Conservation (phyloP, 2,113 vertebrate species). For the Indicator maculatus region DNA sequence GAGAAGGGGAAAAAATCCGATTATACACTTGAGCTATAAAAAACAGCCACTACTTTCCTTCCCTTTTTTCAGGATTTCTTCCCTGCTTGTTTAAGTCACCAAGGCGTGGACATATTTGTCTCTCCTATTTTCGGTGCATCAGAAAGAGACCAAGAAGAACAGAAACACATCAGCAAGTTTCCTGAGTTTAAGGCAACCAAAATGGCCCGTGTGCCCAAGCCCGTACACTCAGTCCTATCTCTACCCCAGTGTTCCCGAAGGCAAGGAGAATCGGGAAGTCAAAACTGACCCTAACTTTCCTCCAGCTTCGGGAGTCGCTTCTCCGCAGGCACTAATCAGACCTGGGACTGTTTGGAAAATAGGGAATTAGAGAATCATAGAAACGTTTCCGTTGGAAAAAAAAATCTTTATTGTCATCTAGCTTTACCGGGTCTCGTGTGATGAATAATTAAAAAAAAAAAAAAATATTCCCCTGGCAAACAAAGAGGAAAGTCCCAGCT, state of each 20-base stretch:
- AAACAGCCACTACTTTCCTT: constrained; percentile 13
- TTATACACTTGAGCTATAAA: constrained; percentile 41
- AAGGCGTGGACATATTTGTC: neutral
- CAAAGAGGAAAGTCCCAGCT: neutral
- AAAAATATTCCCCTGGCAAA: neutral
- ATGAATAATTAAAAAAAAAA: neutral
- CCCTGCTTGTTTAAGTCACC: neutral
- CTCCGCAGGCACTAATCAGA: neutral
- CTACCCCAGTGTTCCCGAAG: neutral
- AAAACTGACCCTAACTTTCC: neutral
- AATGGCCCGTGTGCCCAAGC: neutral
- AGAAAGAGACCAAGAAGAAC: neutral
- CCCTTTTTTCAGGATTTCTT: constrained; percentile 23
- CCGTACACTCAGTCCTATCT: neutral
- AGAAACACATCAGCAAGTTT: neutral
- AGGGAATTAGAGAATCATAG: neutral
- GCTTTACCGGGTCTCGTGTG: neutral
- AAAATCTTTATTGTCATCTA: no score
- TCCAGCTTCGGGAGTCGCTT: neutral
- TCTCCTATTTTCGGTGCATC: neutral
- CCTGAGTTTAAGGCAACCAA: neutral
- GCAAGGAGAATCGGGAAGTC: neutral
- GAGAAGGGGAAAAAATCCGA: constrained; percentile 21
- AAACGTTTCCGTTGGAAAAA: no score
- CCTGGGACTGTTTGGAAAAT: constrained; percentile 41